Base-by-base conservation (phyloP, 2,888 invertebrate genomes). In the Polyploca ridens region DNA sequence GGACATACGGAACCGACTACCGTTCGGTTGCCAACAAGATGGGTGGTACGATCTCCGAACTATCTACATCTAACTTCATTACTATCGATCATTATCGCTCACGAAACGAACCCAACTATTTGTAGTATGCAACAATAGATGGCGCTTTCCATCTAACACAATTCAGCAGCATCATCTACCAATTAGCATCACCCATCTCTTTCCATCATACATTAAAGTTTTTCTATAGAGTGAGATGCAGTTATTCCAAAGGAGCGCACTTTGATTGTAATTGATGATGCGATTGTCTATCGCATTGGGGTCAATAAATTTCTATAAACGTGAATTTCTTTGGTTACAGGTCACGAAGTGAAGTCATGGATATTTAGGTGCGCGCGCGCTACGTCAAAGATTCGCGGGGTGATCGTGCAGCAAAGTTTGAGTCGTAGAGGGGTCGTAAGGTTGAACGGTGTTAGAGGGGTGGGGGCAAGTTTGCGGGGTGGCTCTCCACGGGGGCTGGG, bases 401-500 rank as follows among this genome's bases (percentile, higher is more conserved):
- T n/a, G 46, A 46, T 54, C 63, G 46, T 61, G 58, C 38, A 46
- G n/a, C 57, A 54, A 54, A 19, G 54, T 14, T 54, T 54, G 10
- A 54, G 49, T 16, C 2, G 54, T 54, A 54, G 54, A 54, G 54
- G 19, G 54, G 10, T 54, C 19, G 2, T 19, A n/a, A 8, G 54
- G 10, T 16, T 19, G 19, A 8, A 10, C 73, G 74, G 77, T 69
- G 68, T 76, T 71, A 72, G 66, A 75, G 74, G 80, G 75, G 75
- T 76, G 81, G 74, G 81, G 79, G 72, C 67, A 83, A 79, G 77
- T 77, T 75, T 74, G 79, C 85, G 90, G 83, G 89, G 94, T 95
- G 95, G 93, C 91, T 86, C 87, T 91, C 72, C 94, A 94, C 94
- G 94, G 94, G 87, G 95, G 95, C 86, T 94, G 95, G 94, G 94